These are phyloP conservation scores for Heteromyza rotundicornis DNA, from an alignment of 2,888 invertebrate genomes.

Conservation along the genomic window DNA sequence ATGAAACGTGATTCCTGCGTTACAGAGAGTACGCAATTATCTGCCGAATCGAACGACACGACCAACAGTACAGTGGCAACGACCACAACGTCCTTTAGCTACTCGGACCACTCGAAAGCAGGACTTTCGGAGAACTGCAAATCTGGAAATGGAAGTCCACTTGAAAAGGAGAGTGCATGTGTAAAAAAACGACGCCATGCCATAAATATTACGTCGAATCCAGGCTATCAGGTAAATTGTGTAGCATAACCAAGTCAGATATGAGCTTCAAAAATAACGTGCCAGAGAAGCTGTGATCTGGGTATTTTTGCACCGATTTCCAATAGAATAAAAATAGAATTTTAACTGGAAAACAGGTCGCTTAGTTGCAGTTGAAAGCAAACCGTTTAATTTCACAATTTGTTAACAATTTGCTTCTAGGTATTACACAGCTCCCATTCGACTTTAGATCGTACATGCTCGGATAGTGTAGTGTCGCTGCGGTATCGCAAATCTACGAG, in stretches of 20 bases:
- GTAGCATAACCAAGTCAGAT: too few relatives aligned
- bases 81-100: constrained; percentile 58
- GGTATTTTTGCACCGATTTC: background rate
- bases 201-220: constrained; percentile 63
- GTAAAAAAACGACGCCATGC: constrained; percentile 55
- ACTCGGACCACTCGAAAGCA: constrained; percentile 32
- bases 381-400: too few relatives aligned
- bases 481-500: constrained; percentile 78
- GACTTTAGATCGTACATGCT: constrained; percentile 61
- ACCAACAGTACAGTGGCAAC: constrained; percentile 51
- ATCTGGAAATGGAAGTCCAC: constrained; percentile 17
- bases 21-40: constrained; percentile 60
- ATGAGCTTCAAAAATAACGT: too few relatives aligned
- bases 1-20: constrained; percentile 60
- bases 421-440: constrained; percentile 62
- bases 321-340: background rate
- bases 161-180: constrained; percentile 10
- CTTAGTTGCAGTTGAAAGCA: too few relatives aligned
- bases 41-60: constrained; percentile 57
- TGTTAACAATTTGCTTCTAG: constrained; percentile 32
- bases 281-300: too few relatives aligned
- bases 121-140: constrained; percentile 15
- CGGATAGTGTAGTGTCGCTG: constrained; percentile 60
- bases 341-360: too few relatives aligned
- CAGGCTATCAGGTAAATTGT: constrained; percentile 56